Evolutionary conservation across 1,140 invertebrate genomes (phyloP).

Genomic region (Temnothorax nylanderi): DNA sequence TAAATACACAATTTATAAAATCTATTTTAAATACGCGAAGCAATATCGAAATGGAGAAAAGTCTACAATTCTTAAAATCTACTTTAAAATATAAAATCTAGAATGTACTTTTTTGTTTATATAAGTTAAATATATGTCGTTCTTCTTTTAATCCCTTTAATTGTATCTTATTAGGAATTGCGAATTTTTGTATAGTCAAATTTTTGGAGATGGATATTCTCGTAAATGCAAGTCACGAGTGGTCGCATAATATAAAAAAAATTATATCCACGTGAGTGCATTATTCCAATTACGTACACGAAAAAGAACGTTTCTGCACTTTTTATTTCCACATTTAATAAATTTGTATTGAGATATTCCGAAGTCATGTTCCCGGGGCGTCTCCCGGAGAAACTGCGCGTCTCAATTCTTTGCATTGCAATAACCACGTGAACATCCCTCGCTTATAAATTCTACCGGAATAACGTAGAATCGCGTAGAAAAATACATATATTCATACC

Average conservation of each 20-base stretch:
- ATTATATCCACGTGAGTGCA: not conserved
- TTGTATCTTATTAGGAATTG: not conserved
- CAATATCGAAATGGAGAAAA: not conserved
- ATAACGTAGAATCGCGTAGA: not conserved
- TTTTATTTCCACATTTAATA: constrained; percentile 10
- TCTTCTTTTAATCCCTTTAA: not conserved
- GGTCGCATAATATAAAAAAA: not conserved
- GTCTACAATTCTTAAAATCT: not conserved
- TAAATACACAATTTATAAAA: not conserved
- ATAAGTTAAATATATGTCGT: not conserved
- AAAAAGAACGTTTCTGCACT: not conserved
- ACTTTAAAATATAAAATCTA: not conserved
- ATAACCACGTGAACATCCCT: not conserved
- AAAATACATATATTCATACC: not conserved
- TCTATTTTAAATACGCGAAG: not conserved
- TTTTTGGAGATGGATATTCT: not conserved
- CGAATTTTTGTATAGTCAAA: not conserved
- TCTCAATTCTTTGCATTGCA: not conserved
- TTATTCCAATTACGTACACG: not conserved
- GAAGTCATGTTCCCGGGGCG: not conserved
- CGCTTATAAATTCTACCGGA: not conserved
- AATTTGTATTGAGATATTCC: constrained; percentile 2
- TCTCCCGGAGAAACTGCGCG: not conserved
- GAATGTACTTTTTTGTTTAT: not conserved
- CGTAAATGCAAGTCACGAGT: not conserved